Evolutionary conservation across 2,113 vertebrate genomes (phyloP).

Genomic region (Neolamprologus cancellatus): DNA sequence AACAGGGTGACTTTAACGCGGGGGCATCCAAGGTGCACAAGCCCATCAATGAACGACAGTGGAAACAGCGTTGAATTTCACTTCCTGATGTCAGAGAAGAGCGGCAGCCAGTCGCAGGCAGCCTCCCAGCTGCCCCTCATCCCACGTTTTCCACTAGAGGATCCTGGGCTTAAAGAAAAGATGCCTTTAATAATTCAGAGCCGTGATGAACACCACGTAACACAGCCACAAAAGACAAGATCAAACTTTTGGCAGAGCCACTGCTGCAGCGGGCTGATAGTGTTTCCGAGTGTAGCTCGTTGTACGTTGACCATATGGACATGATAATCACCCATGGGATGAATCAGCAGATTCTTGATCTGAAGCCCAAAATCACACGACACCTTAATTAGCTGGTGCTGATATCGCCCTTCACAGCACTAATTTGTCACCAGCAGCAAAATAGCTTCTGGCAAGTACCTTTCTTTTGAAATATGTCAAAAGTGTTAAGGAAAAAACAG

Average conservation of each 20-base stretch:
- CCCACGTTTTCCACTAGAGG: constrained; percentile 67
- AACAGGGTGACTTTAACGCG: constrained; percentile 33
- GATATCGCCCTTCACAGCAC: constrained; percentile 56
- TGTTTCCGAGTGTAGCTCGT: constrained; percentile 59
- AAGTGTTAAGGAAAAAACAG: not conserved
- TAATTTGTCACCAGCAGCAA: constrained; percentile 53
- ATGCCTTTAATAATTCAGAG: constrained; percentile 79
- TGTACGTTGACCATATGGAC: constrained; percentile 78
- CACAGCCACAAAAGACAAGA: constrained; percentile 70
- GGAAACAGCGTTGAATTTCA: constrained; percentile 74
- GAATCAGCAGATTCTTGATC: constrained; percentile 75
- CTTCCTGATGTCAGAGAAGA: constrained; percentile 65
- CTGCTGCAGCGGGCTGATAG: constrained; percentile 49
- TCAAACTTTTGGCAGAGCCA: constrained; percentile 70
- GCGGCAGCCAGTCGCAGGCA: constrained; percentile 56
- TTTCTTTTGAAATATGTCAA: constrained; percentile 2
- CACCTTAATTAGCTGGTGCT: constrained; percentile 73
- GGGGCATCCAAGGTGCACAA: constrained; percentile 65
- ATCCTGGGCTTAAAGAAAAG: constrained; percentile 74
- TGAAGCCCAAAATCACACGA: constrained; percentile 72
- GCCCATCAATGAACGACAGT: constrained; percentile 50
- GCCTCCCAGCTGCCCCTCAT: constrained; percentile 80
- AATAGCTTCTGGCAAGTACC: constrained; percentile 40
- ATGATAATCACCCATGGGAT: constrained; percentile 72
- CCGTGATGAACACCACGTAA: constrained; percentile 65